Percentiles rank a stretch among this genome's conserved stretches.
Conservation (phyloP, 2,888 invertebrate genomes). For the Entomobrya proxima region DNA sequence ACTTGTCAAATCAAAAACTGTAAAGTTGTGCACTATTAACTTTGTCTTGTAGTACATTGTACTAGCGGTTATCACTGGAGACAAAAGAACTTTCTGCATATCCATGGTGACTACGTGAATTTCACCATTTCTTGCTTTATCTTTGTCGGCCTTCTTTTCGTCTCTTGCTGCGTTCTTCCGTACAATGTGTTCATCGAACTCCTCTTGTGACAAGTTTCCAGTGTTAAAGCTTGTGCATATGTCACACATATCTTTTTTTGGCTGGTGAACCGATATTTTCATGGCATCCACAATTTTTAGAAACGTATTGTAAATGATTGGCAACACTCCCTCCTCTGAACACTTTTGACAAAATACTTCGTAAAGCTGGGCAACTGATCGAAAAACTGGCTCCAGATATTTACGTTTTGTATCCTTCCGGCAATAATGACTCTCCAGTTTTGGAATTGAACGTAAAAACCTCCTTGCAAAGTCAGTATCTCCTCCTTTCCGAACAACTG, state of each 20-base stretch:
- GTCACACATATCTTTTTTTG: conserved; percentile 59
- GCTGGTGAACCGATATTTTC: conserved; percentile 50
- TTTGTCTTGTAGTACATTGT: conserved; percentile 76
- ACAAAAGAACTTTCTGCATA: conserved; percentile 74
- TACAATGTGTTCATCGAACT: conserved; percentile 51
- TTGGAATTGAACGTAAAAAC: conserved; percentile 39
- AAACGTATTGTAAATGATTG: not conserved
- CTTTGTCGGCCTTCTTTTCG: conserved; percentile 63
- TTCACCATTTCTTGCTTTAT: conserved; percentile 60
- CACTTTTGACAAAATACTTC: not conserved
- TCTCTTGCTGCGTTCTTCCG: conserved; percentile 68
- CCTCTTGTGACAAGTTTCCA: conserved; percentile 58
- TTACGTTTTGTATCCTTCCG: not conserved
- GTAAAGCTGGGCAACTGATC: not conserved
- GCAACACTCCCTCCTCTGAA: not conserved
- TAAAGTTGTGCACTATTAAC: conserved; percentile 76
- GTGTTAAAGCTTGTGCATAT: conserved; percentile 53
- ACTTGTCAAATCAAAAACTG: conserved; percentile 74
- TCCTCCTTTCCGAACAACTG: not conserved
- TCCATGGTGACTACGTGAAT: conserved; percentile 74
- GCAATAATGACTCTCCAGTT: conserved; percentile 48
- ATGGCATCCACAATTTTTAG: not conserved
- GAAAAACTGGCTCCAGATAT: conserved; percentile 20
- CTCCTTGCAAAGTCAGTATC: not conserved
- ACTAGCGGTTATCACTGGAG: conserved; percentile 68